Conservation (phyloP, 2,888 invertebrate genomes). For the Drosophila hamatofila region DNA sequence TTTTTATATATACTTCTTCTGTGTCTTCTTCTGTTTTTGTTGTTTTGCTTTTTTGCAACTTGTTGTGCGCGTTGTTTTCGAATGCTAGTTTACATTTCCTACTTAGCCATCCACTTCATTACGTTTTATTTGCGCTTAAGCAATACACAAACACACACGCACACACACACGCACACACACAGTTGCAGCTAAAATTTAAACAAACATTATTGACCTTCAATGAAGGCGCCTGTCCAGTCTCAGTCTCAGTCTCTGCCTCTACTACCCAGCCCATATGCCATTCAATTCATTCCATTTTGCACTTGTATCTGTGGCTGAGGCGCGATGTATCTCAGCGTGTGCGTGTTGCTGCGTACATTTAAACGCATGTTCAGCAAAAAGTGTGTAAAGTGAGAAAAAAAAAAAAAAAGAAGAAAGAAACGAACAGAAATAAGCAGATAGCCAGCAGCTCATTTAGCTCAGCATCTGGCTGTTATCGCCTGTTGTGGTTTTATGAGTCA, state of each 20-base stretch:
- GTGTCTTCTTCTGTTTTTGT: conserved; percentile 11
- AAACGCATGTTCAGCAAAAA: conserved; percentile 61
- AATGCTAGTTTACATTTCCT: conserved; percentile 75
- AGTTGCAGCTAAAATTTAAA: conserved; percentile 66
- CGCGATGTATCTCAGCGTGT: conserved; percentile 1
- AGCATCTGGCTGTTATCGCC: conserved; percentile 63
- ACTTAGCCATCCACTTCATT: conserved; percentile 72
- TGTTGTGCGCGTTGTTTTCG: conserved; percentile 45
- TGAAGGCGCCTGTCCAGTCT: conserved; percentile 47
- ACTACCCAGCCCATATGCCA: conserved; percentile 17
- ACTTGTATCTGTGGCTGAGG: conserved; percentile 22
- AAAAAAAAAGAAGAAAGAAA: conserved; percentile 7
- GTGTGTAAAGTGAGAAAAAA: conserved; percentile 13
- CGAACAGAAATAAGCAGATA: conserved; percentile 24
- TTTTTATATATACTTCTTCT: conserved; percentile 30
- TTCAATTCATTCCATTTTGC: conserved; percentile 39
- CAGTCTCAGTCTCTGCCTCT: neutral
- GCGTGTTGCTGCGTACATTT: conserved; percentile 43
- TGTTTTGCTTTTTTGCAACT: conserved; percentile 36
- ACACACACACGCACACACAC: conserved; percentile 23
- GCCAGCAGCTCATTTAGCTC: conserved; percentile 67
- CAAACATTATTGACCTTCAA: conserved; percentile 77
- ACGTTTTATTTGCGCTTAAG: conserved; percentile 72
- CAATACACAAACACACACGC: conserved; percentile 32
- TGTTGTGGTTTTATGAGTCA: conserved; percentile 70